A percentile compares a stretch with the other conserved stretches of the same genome.
phyloP scores from a whole-genome alignment of 2,113 vertebrate genomes.

The Platycercus adscitus region DNA sequence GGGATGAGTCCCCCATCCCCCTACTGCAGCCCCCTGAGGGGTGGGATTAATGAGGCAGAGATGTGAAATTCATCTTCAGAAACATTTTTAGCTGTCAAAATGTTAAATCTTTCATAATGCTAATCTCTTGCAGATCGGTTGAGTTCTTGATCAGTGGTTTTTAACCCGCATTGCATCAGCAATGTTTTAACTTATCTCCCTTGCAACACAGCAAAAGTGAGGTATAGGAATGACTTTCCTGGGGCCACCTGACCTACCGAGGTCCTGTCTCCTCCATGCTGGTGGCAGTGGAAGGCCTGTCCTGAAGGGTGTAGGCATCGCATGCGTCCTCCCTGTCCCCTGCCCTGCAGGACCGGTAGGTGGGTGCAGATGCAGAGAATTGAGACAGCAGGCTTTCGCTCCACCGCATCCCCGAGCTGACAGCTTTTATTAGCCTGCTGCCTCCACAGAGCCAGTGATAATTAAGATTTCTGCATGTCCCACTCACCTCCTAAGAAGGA shows the following conservation, averaged over 20 bases:
- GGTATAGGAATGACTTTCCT: not conserved
- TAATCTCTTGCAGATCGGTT: not conserved
- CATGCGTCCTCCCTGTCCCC: not conserved
- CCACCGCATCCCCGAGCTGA: not conserved
- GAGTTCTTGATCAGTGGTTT: not conserved
- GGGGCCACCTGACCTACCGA: accelerated
- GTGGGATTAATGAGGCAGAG: not conserved
- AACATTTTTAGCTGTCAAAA: not conserved
- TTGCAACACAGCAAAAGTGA: accelerated
- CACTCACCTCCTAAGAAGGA: not conserved
- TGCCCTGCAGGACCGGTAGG: not conserved
- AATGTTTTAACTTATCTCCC: not conserved
- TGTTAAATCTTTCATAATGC: not conserved
- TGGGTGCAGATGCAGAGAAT: not conserved
- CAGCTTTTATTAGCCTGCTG: not conserved
- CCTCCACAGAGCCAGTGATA: not conserved
- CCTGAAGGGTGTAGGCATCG: not conserved
- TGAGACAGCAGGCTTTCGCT: not conserved
- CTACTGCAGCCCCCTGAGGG: not conserved
- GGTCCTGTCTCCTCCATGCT: not conserved
- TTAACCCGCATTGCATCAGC: not conserved
- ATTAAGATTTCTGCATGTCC: not conserved
- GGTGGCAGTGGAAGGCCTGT: not conserved
- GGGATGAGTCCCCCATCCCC: not conserved
- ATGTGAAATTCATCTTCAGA: not conserved